Base-by-base conservation (phyloP, 2,797 vertebrate genomes). In the Enteromius argenteus region DNA sequence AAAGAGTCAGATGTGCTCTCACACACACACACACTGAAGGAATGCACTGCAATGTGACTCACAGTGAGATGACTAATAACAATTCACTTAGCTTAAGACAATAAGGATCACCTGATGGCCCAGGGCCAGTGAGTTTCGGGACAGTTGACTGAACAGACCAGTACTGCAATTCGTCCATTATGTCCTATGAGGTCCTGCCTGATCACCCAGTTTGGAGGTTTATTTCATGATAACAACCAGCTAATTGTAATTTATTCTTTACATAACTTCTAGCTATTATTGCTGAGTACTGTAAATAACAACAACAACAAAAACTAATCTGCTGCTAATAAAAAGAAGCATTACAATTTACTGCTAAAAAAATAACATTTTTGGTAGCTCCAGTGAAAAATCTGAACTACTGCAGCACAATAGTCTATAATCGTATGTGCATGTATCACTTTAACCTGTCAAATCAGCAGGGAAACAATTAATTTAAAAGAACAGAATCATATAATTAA, bases 401-500 rank as follows among this genome's bases (percentile, higher is more conserved):
- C 14, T 17, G 62, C 27, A 32, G 27, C 6, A 64, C 3, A 19
- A 32, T 17, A 8, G 62, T 64, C 30, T 64, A 62, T 15, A 9
- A 64, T 6, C 14, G 15, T 8, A 32, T 32, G 5, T 62, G 60
- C 27, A 62, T 8, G 14, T 32, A 64, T 14, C 14, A 64, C 60
- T 64, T 64, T 17, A 32, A 64, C 14, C 14, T 64, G 5, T 64
- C 60, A 64, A 64, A 64, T 32, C 60, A 64, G 60, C 14, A 64
- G 30, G 5, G 6, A 64, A 64, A 64, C 60, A 32, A 30, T 62
- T 62, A 15, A 62, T 30, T 6, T 3, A 15, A 62, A 30, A 62
- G 27, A 62, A 15, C 60, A 62, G 60, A 62, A 62, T 62, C 60
- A 15, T 62, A 62, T 62, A 62, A 27, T 60, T 60, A 27, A 60